These are phyloP conservation scores for Apotomis betuletana DNA, from an alignment of 2,888 invertebrate species.

Conservation along the genomic window DNA sequence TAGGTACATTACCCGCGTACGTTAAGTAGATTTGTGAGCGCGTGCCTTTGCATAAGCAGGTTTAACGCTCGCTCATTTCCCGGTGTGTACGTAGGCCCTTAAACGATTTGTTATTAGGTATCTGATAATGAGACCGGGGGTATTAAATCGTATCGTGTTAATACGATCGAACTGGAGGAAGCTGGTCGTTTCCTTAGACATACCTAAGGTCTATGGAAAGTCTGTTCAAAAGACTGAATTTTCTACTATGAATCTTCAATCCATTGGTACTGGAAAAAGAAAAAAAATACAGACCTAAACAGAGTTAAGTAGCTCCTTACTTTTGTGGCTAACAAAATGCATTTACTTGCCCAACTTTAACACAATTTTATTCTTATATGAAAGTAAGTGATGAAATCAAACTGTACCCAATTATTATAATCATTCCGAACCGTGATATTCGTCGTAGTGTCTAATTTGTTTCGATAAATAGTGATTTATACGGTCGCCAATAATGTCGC, in stretches of 20 bases:
- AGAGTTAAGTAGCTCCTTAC: no score
- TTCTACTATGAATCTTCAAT: background rate
- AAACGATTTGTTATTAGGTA: slow-evolving; percentile 68
- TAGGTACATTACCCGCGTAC: slow-evolving; percentile 58
- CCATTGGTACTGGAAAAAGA: no score
- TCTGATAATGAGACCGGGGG: slow-evolving; percentile 60
- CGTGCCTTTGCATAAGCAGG: slow-evolving; percentile 79
- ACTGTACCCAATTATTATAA: background rate
- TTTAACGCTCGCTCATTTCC: slow-evolving; percentile 59
- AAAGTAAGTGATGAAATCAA: background rate
- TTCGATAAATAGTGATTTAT: slow-evolving; percentile 34
- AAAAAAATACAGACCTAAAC: no score
- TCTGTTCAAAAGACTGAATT: background rate
- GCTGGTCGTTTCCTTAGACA: background rate
- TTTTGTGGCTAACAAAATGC: no score
- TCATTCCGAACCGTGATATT: background rate
- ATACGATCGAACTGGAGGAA: slow-evolving; percentile 25
- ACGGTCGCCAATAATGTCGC: slow-evolving; percentile 32
- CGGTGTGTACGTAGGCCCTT: slow-evolving; percentile 69
- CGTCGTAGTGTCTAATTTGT: slow-evolving; percentile 26
- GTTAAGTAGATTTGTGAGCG: slow-evolving; percentile 74
- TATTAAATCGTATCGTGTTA: slow-evolving; percentile 44
- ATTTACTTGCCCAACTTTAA: no score
- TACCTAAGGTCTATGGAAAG: no score
- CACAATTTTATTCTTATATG: no score